phyloP scores from a whole-genome alignment of 2,113 vertebrate species.

The Eolophus roseicapilla region DNA sequence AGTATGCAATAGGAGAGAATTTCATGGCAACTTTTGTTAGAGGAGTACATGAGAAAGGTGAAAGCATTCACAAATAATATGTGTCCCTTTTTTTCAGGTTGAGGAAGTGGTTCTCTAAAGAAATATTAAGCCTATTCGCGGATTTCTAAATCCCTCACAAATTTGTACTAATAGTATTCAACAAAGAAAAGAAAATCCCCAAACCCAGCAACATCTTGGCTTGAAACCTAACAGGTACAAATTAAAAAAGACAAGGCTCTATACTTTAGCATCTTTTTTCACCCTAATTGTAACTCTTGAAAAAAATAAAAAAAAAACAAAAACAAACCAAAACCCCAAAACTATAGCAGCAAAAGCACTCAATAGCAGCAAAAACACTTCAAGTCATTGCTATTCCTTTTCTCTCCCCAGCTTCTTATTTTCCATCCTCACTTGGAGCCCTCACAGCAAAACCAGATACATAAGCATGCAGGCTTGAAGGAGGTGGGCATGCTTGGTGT shows the following conservation, averaged over 20 bases:
- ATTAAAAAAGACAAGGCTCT: background rate
- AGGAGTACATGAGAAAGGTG: background rate
- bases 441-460: background rate
- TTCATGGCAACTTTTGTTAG: background rate
- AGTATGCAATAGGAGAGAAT: rapidly evolving
- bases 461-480: background rate
- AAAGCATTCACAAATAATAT: background rate
- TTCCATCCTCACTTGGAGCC: background rate
- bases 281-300: background rate
- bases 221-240: background rate
- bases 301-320: background rate
- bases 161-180: background rate
- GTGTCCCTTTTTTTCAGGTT: background rate
- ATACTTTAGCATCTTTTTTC: background rate
- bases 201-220: background rate
- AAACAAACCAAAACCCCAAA: rapidly evolving
- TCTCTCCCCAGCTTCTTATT: background rate
- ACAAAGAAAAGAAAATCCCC: background rate
- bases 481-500: background rate
- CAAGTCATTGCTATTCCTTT: background rate
- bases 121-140: background rate
- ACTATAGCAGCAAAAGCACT: background rate
- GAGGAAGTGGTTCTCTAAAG: background rate
- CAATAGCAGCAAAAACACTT: background rate
- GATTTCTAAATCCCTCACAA: background rate